Percentiles rank a stretch among this genome's conserved stretches.
phyloP scores from a whole-genome alignment of 2,888 invertebrate species.

The Apamea sordens region DNA sequence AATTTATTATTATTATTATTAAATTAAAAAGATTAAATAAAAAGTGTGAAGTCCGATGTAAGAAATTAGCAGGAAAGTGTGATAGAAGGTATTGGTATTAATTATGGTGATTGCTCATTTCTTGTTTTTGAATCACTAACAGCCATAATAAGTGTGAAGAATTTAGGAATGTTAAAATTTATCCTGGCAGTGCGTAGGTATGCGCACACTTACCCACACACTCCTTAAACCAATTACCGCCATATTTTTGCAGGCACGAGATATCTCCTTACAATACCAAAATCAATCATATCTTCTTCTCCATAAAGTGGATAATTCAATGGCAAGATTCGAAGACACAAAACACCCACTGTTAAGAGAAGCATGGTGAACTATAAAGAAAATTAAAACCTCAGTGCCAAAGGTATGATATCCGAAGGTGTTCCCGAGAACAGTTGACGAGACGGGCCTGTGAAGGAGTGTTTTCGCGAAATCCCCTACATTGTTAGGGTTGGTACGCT shows the following conservation, averaged over 20 bases:
- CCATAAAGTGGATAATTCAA: conserved; percentile 13
- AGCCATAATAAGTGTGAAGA: too few species aligned
- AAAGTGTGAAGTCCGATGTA: too few species aligned
- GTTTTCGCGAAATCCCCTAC: conserved; percentile 60
- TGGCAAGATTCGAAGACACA: conserved; percentile 13
- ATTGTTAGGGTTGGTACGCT: conserved; percentile 51
- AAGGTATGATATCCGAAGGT: conserved; percentile 61
- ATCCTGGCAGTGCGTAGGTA: too few species aligned
- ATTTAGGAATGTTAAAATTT: too few species aligned
- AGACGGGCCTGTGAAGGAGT: conserved; percentile 52
- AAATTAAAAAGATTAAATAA: too few species aligned
- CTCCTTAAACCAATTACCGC: conserved; percentile 3
- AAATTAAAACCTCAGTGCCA: conserved; percentile 61
- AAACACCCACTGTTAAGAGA: conserved; percentile 47
- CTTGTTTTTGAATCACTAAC: too few species aligned
- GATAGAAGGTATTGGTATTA: too few species aligned
- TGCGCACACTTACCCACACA: too few species aligned
- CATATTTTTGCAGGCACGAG: not conserved
- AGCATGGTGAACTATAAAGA: conserved; percentile 53
- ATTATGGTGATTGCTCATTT: too few species aligned
- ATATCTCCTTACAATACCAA: not conserved
- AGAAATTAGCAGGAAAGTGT: too few species aligned
- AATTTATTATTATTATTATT: too few species aligned
- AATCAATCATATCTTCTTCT: not conserved
- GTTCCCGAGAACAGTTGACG: conserved; percentile 53